Base-by-base conservation (phyloP, 2,113 vertebrate species). In the Mustela nigripes region DNA sequence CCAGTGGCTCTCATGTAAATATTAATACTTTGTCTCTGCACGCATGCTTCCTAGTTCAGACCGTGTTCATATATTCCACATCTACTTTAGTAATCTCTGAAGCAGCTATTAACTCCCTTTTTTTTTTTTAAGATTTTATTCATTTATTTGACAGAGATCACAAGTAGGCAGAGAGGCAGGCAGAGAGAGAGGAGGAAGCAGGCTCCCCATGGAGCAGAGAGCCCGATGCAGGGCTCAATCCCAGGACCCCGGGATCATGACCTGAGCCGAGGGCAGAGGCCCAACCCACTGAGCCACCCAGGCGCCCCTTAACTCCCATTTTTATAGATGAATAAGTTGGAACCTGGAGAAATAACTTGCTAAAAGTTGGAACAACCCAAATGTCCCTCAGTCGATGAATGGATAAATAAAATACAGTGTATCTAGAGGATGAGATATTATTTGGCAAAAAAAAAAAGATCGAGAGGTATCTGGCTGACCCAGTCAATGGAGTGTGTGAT, bases 251-350 rank as follows among this genome's bases (percentile, higher is more conserved):
- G 39, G 39, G 39, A 39, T 39, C 39, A 39, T 39, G 39, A 39
- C 39, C 39, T 39, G 39, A 39, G 39, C 39, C 39, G 39, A 39
- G 3, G 39, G 39, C 39, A 39, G 39, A 39, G 39, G 39, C 39
- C 39, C 39, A 39, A 39, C 39, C 39, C 39, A 39, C 39, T 39
- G 39, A 39, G 39, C 39, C 39, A 39, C 39, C 39, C 39, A 39
- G 3, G 39, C 39, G 39, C 39, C 39, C 39, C 39, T 60, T 22
- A 79, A 91, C 21, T 84, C 24, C 22, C 48, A 67, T 18, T 74
- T 79, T 94, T 85, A 50, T 74, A 86, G 42, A 73, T 63, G 56
- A 78, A 3, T 84, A 94, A 74, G n/a, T 58, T 95, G 69, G 88
- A 93, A 93, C 10, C 3, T 56, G 48, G 26, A 91, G 36, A 84